Evolutionary conservation across 2,888 invertebrate genomes (phyloP).

Genomic region (Agrochola macilenta): DNA sequence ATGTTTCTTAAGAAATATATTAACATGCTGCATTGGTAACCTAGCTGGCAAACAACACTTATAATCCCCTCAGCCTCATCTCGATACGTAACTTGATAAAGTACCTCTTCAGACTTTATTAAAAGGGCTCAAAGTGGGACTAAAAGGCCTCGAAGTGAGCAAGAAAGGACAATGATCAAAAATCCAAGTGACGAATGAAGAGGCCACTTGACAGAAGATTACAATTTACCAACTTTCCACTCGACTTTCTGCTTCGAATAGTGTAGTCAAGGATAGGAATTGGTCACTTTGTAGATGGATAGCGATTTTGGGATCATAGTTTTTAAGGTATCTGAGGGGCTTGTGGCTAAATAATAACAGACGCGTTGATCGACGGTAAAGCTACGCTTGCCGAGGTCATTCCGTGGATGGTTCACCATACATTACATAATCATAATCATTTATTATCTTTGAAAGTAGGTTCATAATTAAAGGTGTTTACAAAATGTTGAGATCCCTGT

Average conservation of each 20-base stretch:
- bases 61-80: constrained; percentile 1
- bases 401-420: too few species aligned
- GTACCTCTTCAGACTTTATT: constrained; percentile 37
- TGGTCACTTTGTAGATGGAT: constrained; percentile 24
- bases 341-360: background rate
- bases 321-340: background rate
- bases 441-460: too few species aligned
- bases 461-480: too few species aligned
- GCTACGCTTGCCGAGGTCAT: too few species aligned
- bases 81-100: constrained; percentile 14
- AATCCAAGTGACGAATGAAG: constrained; percentile 62
- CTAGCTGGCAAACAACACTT: constrained; percentile 13
- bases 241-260: constrained; percentile 64
- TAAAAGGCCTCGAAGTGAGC: constrained; percentile 36
- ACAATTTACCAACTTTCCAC: constrained; percentile 69
- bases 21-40: constrained; percentile 2
- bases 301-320: constrained; percentile 11
- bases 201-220: constrained; percentile 65
- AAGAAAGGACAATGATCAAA: constrained; percentile 53
- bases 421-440: too few species aligned
- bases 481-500: too few species aligned
- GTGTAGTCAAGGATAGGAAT: constrained; percentile 35
- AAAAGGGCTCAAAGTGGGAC: constrained; percentile 28
- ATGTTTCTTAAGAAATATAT: background rate
- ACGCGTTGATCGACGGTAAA: too few species aligned